Conservation (phyloP, 2,797 vertebrate species). For the Pithecia hirsuta region DNA sequence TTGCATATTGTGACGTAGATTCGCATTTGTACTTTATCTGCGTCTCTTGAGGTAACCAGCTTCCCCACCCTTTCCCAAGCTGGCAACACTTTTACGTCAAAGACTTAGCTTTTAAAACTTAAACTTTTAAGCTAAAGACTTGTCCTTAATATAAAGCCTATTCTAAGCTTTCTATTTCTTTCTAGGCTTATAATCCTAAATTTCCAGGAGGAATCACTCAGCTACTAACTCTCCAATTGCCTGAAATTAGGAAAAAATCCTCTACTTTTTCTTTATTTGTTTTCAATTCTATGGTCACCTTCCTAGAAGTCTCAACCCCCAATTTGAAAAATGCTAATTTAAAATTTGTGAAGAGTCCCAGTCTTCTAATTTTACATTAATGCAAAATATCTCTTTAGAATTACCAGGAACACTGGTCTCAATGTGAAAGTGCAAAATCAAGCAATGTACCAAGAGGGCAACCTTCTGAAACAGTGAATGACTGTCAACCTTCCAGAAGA, state of each 20-base stretch:
- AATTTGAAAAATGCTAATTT: not conserved
- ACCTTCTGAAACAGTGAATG: not conserved
- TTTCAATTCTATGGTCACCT: not conserved
- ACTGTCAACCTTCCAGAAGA: not conserved
- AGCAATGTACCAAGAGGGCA: not conserved
- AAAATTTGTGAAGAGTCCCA: not conserved
- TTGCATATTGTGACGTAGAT: not conserved
- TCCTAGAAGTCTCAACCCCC: not conserved
- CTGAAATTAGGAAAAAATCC: not conserved
- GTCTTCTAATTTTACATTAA: constrained; percentile 6
- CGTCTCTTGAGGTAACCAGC: not conserved
- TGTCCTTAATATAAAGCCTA: not conserved
- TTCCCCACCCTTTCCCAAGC: not conserved
- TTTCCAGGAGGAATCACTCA: not conserved
- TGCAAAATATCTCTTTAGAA: constrained; percentile 72
- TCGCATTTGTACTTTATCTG: not conserved
- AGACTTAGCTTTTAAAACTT: not conserved
- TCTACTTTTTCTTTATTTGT: not conserved
- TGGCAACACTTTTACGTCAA: not conserved
- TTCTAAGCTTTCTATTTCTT: not conserved
- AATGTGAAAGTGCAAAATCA: not conserved
- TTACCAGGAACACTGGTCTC: constrained; percentile 56
- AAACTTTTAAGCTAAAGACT: not conserved
- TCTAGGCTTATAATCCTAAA: not conserved
- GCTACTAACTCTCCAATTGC: not conserved